phyloP scores from a whole-genome alignment of 2,797 vertebrate species.

The Cossypha niveicapilla region DNA sequence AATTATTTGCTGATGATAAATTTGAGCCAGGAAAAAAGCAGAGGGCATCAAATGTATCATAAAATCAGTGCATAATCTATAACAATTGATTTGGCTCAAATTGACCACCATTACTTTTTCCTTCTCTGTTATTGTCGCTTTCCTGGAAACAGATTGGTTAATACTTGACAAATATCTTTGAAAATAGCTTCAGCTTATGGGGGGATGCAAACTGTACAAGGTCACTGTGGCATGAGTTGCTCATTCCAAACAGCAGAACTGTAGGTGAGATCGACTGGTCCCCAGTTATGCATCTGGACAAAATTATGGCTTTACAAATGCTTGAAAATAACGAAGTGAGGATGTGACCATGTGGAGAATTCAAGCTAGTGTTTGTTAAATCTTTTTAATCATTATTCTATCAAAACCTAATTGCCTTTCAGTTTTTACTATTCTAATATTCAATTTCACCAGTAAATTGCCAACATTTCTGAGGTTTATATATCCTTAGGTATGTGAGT shows the following conservation, averaged over 20 bases:
- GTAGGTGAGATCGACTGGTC: background rate
- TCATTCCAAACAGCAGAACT: background rate
- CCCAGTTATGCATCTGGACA: background rate
- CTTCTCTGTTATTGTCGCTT: background rate
- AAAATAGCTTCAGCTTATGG: background rate
- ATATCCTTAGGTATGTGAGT: background rate
- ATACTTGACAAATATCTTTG: background rate
- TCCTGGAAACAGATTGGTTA: background rate
- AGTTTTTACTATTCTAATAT: background rate
- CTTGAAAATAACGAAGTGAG: background rate
- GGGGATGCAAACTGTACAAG: background rate
- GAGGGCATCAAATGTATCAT: background rate
- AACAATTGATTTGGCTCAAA: background rate
- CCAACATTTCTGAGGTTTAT: background rate
- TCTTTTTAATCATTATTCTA: background rate
- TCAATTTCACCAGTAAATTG: background rate
- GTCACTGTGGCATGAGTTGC: background rate
- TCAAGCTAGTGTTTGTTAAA: background rate
- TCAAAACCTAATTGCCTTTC: background rate
- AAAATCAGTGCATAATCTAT: background rate
- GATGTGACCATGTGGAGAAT: fast-evolving
- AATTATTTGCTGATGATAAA: background rate
- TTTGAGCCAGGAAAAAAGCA: background rate
- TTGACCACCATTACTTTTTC: background rate
- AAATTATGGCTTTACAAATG: background rate